These are phyloP conservation scores for Syncerus caffer DNA, from an alignment of 2,797 vertebrate species.

Conservation along the genomic window DNA sequence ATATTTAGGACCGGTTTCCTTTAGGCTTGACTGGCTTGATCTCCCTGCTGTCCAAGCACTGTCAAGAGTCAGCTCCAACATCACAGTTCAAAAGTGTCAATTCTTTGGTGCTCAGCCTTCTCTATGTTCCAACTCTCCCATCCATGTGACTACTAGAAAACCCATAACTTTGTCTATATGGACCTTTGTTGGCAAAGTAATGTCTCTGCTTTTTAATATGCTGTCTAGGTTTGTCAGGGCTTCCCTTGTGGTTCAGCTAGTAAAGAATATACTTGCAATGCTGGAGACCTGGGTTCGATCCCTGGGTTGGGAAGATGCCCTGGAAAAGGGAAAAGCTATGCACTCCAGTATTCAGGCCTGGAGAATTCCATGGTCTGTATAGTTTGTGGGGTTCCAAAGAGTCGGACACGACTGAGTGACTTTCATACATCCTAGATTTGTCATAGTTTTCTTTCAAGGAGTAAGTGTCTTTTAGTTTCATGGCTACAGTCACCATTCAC, in stretches of 20 bases:
- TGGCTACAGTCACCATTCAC: not conserved
- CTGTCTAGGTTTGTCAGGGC: not conserved
- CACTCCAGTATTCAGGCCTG: not conserved
- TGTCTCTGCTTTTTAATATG: not conserved
- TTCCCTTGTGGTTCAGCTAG: not conserved
- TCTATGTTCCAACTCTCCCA: not conserved
- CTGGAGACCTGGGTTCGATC: not conserved
- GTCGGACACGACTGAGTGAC: rapidly evolving
- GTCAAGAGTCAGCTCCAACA: not conserved
- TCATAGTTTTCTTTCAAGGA: not conserved
- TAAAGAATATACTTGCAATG: not conserved
- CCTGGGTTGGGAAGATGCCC: not conserved
- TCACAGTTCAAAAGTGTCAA: not conserved
- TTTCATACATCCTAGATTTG: not conserved
- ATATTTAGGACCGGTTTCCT: not conserved
- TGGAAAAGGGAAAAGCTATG: not conserved
- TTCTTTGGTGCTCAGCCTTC: not conserved
- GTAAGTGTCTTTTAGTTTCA: not conserved
- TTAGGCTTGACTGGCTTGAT: not conserved
- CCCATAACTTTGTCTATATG: not conserved
- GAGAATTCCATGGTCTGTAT: not conserved
- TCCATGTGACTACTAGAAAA: not conserved
- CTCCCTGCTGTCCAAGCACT: not conserved
- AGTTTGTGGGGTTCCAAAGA: not conserved
- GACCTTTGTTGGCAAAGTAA: not conserved